Percentiles rank a stretch among this genome's conserved stretches.
Evolutionary conservation across 1,140 invertebrate species (phyloP).

Genomic region (Thalassaphorura encarpata): DNA sequence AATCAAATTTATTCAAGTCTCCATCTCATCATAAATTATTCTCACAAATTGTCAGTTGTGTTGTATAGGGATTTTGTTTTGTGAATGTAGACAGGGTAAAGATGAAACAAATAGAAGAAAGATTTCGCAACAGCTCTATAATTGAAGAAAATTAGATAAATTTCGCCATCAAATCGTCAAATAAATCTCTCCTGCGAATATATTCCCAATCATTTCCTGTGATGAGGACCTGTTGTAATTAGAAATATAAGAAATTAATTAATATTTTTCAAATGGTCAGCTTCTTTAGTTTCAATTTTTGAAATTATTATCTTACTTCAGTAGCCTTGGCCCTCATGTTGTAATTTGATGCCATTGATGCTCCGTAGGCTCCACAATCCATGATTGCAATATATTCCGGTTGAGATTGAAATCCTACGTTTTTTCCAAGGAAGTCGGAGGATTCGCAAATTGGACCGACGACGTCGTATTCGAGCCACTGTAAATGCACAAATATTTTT

Average conservation of each 20-base stretch:
- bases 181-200: conserved; percentile 13
- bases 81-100: too few relatives aligned
- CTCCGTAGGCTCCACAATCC: conserved; percentile 43
- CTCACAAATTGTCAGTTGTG: too few relatives aligned
- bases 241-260: too few relatives aligned
- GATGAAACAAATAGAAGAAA: background rate
- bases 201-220: conserved; percentile 9
- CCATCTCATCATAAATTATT: too few relatives aligned
- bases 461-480: conserved; percentile 35
- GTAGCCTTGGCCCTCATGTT: conserved; percentile 39
- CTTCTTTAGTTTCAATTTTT: too few relatives aligned
- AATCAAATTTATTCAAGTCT: background rate
- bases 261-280: too few relatives aligned
- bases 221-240: conserved; percentile 10
- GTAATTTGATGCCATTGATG: conserved; percentile 42
- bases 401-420: conserved; percentile 34
- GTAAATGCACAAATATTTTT: background rate
- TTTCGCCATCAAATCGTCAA: conserved; percentile 6
- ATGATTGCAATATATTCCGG: conserved; percentile 37
- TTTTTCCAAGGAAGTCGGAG: conserved; percentile 41
- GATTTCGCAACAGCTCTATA: too few relatives aligned
- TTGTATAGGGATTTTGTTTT: too few relatives aligned
- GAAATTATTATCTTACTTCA: conserved; percentile 31
- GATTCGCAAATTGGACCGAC: conserved; percentile 44
- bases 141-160: background rate